Base-by-base conservation (phyloP, 2,797 vertebrate species). In the Microchirus variegatus region DNA sequence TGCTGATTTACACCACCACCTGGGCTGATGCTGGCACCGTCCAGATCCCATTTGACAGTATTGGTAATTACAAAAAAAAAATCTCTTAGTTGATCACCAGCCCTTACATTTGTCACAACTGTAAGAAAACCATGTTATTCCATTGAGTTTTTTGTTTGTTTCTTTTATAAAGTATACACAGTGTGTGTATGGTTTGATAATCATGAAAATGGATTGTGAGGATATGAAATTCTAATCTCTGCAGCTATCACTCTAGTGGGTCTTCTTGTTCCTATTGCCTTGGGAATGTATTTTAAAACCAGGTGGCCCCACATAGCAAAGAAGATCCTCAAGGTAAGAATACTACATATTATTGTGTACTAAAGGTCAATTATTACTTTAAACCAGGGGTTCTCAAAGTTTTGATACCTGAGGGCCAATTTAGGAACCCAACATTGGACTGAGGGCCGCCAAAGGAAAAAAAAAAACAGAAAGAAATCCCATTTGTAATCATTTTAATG, bases 321-420 rank as follows among this genome's bases (percentile, higher is more conserved):
- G 85, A 89, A 90, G 63, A 95, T 99, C 82, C 94, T 99, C 63
- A 97, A 94, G 94, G 97, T 98, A 86, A 78, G 90, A 71, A 69
- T 0, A 6, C 5, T 35, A n/a, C n/a, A n/a, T n/a, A n/a, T n/a
- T n/a, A n/a, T n/a, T n/a, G n/a, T n/a, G n/a, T n/a, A n/a, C n/a
- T n/a, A n/a, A n/a, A n/a, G n/a, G n/a, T n/a, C n/a, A n/a, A n/a
- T n/a, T n/a, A n/a, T n/a, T n/a, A n/a, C n/a, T n/a, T n/a, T n/a
- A n/a, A n/a, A n/a, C n/a, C n/a, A n/a, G n/a, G n/a, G n/a, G n/a
- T n/a, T n/a, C n/a, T n/a, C n/a, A n/a, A n/a, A n/a, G n/a, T n/a
- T n/a, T n/a, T n/a, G n/a, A n/a, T n/a, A n/a, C n/a, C n/a, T n/a
- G n/a, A n/a, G n/a, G n/a, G n/a, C n/a, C n/a, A n/a, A n/a, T n/a